A percentile compares a stretch with the other conserved stretches of the same genome.
phyloP scores from a whole-genome alignment of 2,113 vertebrate species.

The Paedocypris sp. region DNA sequence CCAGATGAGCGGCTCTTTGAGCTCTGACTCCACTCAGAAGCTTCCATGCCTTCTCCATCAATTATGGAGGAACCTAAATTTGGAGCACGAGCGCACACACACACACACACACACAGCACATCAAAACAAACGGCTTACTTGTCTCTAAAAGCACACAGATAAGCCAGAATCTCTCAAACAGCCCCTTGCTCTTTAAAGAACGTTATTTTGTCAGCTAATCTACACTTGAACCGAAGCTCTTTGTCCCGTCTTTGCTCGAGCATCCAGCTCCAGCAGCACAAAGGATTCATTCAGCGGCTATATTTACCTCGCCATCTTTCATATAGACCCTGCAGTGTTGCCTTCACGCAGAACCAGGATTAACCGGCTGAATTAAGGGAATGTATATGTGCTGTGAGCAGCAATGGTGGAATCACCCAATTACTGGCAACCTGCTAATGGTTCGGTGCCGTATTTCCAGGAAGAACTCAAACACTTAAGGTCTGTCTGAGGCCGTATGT shows the following conservation, averaged over 20 bases:
- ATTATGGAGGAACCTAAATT: slow-evolving; percentile 61
- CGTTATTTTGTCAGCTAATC: neutral
- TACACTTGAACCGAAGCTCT: neutral
- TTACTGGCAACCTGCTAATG: slow-evolving; percentile 23
- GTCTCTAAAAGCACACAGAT: neutral
- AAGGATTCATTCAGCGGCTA: neutral
- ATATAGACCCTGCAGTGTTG: neutral
- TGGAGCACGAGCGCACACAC: slow-evolving; percentile 36
- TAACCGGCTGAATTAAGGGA: neutral
- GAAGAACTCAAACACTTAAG: slow-evolving; percentile 15
- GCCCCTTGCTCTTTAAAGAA: neutral
- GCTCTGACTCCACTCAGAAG: slow-evolving; percentile 18
- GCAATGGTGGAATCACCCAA: slow-evolving; percentile 17
- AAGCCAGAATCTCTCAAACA: neutral
- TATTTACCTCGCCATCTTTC: neutral
- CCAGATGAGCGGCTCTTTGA: neutral
- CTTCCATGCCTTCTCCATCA: slow-evolving; percentile 46
- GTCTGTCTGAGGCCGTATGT: neutral
- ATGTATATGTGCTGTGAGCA: neutral
- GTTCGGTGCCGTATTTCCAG: slow-evolving; percentile 13
- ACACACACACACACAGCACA: slow-evolving; percentile 20
- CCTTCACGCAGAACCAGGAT: neutral
- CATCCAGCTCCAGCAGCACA: neutral
- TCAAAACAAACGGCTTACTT: slow-evolving; percentile 21
- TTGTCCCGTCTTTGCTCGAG: neutral